Base-by-base conservation (phyloP, 2,113 vertebrate species). In the Upupa epops region DNA sequence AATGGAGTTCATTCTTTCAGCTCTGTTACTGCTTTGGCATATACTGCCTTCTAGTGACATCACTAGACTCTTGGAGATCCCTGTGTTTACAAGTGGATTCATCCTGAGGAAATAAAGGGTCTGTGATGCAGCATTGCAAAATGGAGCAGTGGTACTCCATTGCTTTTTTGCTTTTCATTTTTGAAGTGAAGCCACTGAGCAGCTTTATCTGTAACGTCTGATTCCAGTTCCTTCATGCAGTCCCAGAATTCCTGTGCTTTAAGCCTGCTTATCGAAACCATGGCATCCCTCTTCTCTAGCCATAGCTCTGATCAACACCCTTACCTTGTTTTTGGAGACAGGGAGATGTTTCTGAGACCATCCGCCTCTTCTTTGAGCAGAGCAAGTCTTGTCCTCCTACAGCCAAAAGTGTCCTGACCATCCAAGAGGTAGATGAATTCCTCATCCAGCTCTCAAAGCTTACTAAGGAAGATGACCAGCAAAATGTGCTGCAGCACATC, bases 381-480 rank as follows among this genome's bases (percentile, higher is more conserved):
- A 99, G 99, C 96, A 98, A 97, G 92, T 96, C 98, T 7, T 99
- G 99, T 79, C 98, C 98, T 19, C 98, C 99, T 4, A 97, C 99
- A 22, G 77, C 98, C 95, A 99, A 99, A 95, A 99, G 99, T 93
- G 92, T 98, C 26, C 97, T 99, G 78, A 99, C 99, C 68, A 97
- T 99, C 90, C 99, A 99, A 91, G 99, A 99, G 86, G 99, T 99
- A 2, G 99, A 99, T 18, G 98, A 98, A 1, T 98, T 98, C 20
- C 97, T 99, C 20, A 97, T 95, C 37, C 98, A 96, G 66, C 98
- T 99, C 2, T 98, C 99, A 40, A 98, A 95, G 94, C 98, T 99
- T 71, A 99, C 99, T n/a, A 99, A 99, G 96, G 99, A 99, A 68
- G 99, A 99, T 5, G 99, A 99, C 37, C 99, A 99, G 96, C 99